Evolutionary conservation across 2,113 vertebrate species (phyloP), one percentile per base, ranked within the genome.

Genomic region (Harpagus bidentatus): DNA sequence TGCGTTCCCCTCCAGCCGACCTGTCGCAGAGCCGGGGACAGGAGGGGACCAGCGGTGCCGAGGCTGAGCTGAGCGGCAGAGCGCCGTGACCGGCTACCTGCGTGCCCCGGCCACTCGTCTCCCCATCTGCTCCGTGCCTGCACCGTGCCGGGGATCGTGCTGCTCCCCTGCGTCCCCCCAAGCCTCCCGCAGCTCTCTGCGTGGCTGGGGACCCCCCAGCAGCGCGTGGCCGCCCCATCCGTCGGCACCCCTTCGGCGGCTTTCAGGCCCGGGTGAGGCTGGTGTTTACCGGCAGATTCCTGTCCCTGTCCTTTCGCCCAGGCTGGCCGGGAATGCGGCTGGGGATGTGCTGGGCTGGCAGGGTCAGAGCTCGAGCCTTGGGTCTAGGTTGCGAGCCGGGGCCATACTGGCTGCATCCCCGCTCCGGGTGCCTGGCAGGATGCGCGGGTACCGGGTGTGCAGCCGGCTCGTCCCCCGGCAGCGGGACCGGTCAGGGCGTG

Each of bases 401-500:
- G 48, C 80, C 6, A 16, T n/a, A 72, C 67, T 67, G 61, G 79
- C 34, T 22, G 52, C 25, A 26, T 34, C 47, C 53, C 20, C 2
- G 6, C 77, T 63, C 47, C 10, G 1, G 48, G 42, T 81, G 48
- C 71, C 77, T 8, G 3, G 63, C 50, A 14, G 48, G 56, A 65
- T 9, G 7, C 2, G 3, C 8, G 8, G 21, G 58, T 16, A 47
- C 45, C 0, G 6, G 38, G 11, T 9, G n/a, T 40, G 45, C 6
- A 15, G 34, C 69, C 79, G 21, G 29, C 38, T 72, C 2, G 1
- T 34, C 19, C 50, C 20, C 23, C 0, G 3, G 43, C 70, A 45
- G 50, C 7, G 3, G 42, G 53, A 15, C 50, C 2, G 2, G 25
- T 6, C 1, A 0, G 40, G 22, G 9, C 2, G 2, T 10, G 26